Conservation (phyloP, 2,797 vertebrate genomes). For the Spatula clypeata region DNA sequence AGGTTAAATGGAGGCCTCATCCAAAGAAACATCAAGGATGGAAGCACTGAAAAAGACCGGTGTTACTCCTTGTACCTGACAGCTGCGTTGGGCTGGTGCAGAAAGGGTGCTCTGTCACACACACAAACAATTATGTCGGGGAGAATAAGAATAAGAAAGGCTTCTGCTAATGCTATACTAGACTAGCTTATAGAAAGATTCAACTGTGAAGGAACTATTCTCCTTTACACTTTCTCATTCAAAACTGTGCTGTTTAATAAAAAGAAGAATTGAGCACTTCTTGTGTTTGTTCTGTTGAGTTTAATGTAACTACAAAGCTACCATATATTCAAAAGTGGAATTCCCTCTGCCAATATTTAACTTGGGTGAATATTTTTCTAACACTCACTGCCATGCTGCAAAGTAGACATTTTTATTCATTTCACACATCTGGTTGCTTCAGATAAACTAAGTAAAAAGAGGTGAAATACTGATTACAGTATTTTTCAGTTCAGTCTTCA, state of each 20-base stretch:
- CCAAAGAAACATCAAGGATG: neutral
- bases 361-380: neutral
- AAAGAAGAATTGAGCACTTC: neutral
- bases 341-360: conserved; percentile 9
- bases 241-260: neutral
- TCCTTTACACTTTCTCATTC: neutral
- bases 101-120: neutral
- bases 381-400: conserved; percentile 9
- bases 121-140: neutral
- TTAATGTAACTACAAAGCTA: neutral
- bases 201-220: neutral
- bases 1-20: neutral
- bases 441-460: conserved; percentile 55
- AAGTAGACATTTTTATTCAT: conserved; percentile 41
- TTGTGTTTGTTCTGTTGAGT: neutral
- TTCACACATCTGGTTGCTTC: neutral
- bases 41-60: neutral
- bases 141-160: neutral
- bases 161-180: neutral
- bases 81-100: neutral
- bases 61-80: neutral
- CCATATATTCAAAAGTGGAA: neutral
- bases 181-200: neutral
- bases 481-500: conserved; percentile 36
- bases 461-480: conserved; percentile 15